Evolutionary conservation across 2,888 invertebrate species (phyloP), one percentile per base, ranked within the genome.

Genomic region (Heliothis peltigera): DNA sequence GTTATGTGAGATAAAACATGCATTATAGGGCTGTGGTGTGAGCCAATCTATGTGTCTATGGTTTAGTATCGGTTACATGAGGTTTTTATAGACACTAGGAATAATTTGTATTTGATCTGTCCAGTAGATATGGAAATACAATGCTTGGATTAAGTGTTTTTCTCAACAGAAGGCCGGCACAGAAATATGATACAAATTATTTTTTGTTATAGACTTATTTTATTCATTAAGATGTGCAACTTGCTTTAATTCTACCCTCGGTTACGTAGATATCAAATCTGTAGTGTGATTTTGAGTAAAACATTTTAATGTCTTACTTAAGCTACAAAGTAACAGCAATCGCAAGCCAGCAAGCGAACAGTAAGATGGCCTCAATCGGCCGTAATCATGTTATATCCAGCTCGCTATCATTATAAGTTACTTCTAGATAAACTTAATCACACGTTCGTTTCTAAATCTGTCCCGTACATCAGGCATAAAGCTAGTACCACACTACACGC

Each of bases 1-100:
- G 77, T 77, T 79, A 73, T 75, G 75, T 70, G 79, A 82, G 81
- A 85, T 86, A 85, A 82, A 84, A 79, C 75, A 77, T 80, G 66
- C 58, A 74, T 69, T 79, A 76, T 72, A 70, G 72, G 25, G 64
- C 21, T 63, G 61, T 63, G 62, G 67, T 74, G 64, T 66, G 77
- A 63, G 49, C 56, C 54, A 51, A 53, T 70, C 54, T 75, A 60
- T 52, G 49, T 52, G 60, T 53, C 47, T 64, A 68, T 59, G 53
- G 64, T 48, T 54, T 76, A 73, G 76, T 79, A 79, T 79, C 71
- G 75, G 77, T 79, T 78, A 74, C 71, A 71, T 12, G 64, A 22
- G 39, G 39, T 55, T 72, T 69, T 75, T 70, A 70, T 59, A 65
- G 63, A 59, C 55, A 63, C 44, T 54, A 28, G 48, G 22, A 22